phyloP scores from a whole-genome alignment of 2,113 vertebrate species.

The Scomber colias region DNA sequence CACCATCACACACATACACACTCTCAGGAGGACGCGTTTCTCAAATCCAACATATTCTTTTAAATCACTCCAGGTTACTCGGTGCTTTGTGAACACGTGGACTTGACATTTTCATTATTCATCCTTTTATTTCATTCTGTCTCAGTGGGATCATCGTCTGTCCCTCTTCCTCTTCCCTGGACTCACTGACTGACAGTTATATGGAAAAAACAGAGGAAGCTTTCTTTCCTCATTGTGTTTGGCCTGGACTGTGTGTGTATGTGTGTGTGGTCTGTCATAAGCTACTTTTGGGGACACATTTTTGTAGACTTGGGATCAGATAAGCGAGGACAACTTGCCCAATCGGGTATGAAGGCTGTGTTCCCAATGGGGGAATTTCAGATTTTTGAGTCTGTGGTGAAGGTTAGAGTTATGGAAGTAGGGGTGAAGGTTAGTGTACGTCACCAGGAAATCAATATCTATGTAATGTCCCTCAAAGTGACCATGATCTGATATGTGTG shows the following conservation, averaged over 20 bases:
- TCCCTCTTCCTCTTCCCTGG: conserved; percentile 54
- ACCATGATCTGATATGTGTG: not conserved
- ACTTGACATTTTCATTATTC: conserved; percentile 55
- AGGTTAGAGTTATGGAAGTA: too few relatives aligned
- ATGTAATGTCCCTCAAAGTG: too few relatives aligned
- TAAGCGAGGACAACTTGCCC: too few relatives aligned
- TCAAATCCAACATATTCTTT: conserved; percentile 11
- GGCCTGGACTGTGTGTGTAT: conserved; percentile 13
- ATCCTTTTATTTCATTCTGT: conserved; percentile 54
- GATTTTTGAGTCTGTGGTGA: too few relatives aligned
- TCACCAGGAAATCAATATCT: too few relatives aligned
- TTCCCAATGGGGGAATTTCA: too few relatives aligned
- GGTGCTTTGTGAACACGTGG: conserved; percentile 11
- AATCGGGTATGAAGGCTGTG: too few relatives aligned
- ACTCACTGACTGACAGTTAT: conserved; percentile 58
- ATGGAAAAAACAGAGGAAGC: conserved; percentile 54
- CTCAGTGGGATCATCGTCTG: conserved; percentile 58
- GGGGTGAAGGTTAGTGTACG: too few relatives aligned
- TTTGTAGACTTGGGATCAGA: too few relatives aligned
- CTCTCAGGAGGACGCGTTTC: not conserved
- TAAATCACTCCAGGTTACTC: not conserved
- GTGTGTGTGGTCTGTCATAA: not conserved
- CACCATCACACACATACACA: not conserved
- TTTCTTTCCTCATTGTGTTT: conserved; percentile 47
- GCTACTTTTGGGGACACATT: too few relatives aligned